Evolutionary conservation across 2,888 invertebrate species (phyloP).

Genomic region (Campoletis raptor): DNA sequence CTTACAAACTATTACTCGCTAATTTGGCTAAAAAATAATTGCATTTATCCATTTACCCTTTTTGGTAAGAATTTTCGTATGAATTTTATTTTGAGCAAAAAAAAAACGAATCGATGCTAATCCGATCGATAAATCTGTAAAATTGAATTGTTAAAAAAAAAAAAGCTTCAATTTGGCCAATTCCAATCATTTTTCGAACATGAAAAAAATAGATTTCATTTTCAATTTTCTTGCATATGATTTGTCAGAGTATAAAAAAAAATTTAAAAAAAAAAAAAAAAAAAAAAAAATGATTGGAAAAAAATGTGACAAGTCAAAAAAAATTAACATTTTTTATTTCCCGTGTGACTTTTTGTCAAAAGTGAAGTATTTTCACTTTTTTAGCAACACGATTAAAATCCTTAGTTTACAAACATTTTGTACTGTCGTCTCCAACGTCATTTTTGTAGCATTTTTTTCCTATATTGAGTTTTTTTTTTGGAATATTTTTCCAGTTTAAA

Average conservation of each 20-base stretch:
- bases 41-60: neutral
- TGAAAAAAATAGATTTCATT: neutral
- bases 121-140: neutral
- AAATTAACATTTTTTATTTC: neutral
- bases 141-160: conserved; percentile 2
- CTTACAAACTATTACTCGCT: conserved; percentile 4
- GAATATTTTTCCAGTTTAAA: neutral
- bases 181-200: neutral
- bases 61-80: neutral
- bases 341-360: neutral
- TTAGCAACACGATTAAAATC: neutral
- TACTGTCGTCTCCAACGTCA: conserved; percentile 46
- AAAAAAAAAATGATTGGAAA: neutral
- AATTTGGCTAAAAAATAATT: neutral
- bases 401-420: conserved; percentile 33
- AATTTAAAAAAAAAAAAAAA: neutral
- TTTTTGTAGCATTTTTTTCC: neutral
- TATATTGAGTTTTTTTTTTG: neutral
- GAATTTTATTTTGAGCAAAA: neutral
- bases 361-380: neutral
- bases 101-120: neutral
- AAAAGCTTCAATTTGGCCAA: conserved; percentile 3
- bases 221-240: neutral
- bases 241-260: neutral
- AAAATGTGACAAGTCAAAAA: neutral